Percentiles rank a stretch among this genome's conserved stretches.
Evolutionary conservation across 2,797 vertebrate genomes (phyloP).

Genomic region (Aeoliscus strigatus): DNA sequence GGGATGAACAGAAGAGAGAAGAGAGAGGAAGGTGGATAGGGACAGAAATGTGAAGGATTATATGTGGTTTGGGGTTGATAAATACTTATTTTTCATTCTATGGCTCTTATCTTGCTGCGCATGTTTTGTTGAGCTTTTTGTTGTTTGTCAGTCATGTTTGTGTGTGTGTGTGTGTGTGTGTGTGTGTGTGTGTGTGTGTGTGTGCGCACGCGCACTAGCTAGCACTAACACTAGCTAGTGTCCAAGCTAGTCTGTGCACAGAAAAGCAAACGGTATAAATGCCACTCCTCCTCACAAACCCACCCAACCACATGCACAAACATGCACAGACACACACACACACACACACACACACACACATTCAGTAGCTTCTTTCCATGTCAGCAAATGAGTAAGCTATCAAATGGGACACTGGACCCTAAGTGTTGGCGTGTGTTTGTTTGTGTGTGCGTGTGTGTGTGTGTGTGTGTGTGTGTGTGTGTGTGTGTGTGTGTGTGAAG

Average conservation of each 20-base stretch:
- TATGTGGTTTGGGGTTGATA: constrained; percentile 73
- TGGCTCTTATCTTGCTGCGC: constrained; percentile 69
- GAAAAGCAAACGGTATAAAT: constrained; percentile 48
- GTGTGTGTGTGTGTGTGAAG: no score
- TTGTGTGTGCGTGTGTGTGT: no score
- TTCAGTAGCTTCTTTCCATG: constrained; percentile 2
- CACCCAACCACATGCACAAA: background rate
- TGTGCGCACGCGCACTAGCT: background rate
- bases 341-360: constrained; percentile 4
- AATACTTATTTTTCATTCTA: constrained; percentile 75
- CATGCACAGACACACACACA: constrained; percentile 1
- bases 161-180: constrained; percentile 11
- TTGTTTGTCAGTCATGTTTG: constrained; percentile 22
- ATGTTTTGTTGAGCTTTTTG: constrained; percentile 63
- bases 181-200: constrained; percentile 4
- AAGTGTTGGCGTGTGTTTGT: constrained; percentile 20
- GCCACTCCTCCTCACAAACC: constrained; percentile 14
- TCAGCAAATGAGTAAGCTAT: constrained; percentile 34
- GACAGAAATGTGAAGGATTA: constrained; percentile 70
- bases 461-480: constrained; percentile 22
- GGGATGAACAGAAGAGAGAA: constrained; percentile 38
- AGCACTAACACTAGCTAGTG: no score
- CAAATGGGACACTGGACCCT: constrained; percentile 20
- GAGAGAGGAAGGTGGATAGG: constrained; percentile 35
- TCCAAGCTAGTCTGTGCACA: constrained; percentile 29